These are phyloP conservation scores for Apotomis capreana DNA, from an alignment of 2,888 invertebrate genomes.

Conservation along the genomic window DNA sequence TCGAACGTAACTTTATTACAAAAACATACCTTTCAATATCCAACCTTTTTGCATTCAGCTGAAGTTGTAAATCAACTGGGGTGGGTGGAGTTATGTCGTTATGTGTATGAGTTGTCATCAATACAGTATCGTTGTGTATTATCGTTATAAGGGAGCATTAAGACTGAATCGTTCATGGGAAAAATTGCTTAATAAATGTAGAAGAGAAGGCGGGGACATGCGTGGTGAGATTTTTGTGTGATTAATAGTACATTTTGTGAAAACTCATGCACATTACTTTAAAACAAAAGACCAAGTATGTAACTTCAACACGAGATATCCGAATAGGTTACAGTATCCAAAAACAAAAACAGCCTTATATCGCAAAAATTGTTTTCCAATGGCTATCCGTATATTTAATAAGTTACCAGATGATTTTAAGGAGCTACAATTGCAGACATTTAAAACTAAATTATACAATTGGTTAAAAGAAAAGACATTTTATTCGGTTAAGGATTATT, in stretches of 20 bases:
- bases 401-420: too few relatives aligned
- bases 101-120: constrained; percentile 59
- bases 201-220: constrained; percentile 47
- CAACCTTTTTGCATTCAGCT: constrained; percentile 14
- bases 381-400: too few relatives aligned
- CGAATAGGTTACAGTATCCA: too few relatives aligned
- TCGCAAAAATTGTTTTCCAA: too few relatives aligned
- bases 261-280: too few relatives aligned
- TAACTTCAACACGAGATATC: too few relatives aligned
- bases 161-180: constrained; percentile 75
- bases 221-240: constrained; percentile 40
- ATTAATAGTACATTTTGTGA: background rate
- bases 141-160: constrained; percentile 76
- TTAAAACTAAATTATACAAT: too few relatives aligned
- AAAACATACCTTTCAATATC: constrained; percentile 40
- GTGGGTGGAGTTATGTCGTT: constrained; percentile 51
- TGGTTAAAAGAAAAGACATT: too few relatives aligned
- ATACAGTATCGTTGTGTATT: constrained; percentile 75
- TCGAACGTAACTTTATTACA: constrained; percentile 76
- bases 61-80: constrained; percentile 45
- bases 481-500: too few relatives aligned
- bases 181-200: constrained; percentile 80
- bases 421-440: too few relatives aligned
- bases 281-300: too few relatives aligned
- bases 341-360: too few relatives aligned